Conservation (phyloP, 2,113 vertebrate species). For the Neodontobutis hainanensis region DNA sequence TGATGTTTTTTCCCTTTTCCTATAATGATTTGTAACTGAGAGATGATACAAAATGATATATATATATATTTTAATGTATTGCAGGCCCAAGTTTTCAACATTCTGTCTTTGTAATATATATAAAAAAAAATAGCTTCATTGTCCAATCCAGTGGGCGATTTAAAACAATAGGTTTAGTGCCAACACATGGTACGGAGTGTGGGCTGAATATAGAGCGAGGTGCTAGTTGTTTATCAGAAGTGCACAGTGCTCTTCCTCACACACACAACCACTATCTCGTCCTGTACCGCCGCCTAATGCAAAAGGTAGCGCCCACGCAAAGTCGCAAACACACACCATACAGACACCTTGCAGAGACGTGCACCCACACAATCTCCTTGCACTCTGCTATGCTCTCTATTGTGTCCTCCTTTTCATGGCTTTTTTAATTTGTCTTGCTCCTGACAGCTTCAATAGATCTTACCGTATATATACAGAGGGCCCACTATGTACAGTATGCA, state of each 20-base stretch:
- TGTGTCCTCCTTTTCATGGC: constrained; percentile 63
- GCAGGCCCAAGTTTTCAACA: too few relatives aligned
- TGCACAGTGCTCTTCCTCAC: constrained; percentile 41
- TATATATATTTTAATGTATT: too few relatives aligned
- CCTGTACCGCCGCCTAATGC: constrained; percentile 69
- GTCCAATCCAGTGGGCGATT: not conserved
- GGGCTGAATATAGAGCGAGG: constrained; percentile 22
- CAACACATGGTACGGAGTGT: constrained; percentile 10
- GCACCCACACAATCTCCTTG: constrained; percentile 69
- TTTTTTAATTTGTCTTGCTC: constrained; percentile 53
- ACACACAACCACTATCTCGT: constrained; percentile 58
- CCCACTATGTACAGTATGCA: not conserved
- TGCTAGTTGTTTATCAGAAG: constrained; percentile 55
- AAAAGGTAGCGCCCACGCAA: constrained; percentile 64
- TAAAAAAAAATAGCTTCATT: not conserved
- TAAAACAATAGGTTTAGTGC: not conserved
- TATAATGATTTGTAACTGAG: too few relatives aligned
- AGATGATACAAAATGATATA: too few relatives aligned
- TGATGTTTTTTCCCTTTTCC: too few relatives aligned
- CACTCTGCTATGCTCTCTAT: constrained; percentile 52
- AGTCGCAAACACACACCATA: constrained; percentile 41
- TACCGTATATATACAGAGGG: constrained; percentile 17
- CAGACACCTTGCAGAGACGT: constrained; percentile 72
- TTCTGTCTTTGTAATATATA: too few relatives aligned
- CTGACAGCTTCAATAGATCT: constrained; percentile 37